A percentile compares a stretch with the other conserved stretches of the same genome.
Conservation (phyloP, 2,113 vertebrate species). For the Phainopepla nitens region DNA sequence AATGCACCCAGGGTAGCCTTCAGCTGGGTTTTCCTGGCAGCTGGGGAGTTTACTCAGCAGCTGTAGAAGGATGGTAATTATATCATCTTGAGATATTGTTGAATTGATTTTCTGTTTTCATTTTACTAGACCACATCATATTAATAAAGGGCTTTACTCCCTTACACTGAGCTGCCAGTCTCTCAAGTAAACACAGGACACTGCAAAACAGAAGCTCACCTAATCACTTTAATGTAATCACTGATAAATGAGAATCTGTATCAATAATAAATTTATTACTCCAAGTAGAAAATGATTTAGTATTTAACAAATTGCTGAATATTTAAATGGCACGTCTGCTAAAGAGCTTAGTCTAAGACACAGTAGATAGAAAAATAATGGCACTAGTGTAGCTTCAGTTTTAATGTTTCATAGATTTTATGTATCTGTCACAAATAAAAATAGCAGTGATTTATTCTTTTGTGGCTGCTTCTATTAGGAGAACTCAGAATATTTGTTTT, state of each 20-base stretch:
- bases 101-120: neutral
- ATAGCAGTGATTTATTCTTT: neutral
- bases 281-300: neutral
- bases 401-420: neutral
- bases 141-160: neutral
- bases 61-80: neutral
- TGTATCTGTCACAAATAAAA: conserved; percentile 11
- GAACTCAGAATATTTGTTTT: neutral
- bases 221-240: neutral
- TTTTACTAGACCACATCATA: neutral
- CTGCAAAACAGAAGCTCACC: neutral
- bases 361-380: neutral
- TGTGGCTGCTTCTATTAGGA: neutral
- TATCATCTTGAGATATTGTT: neutral
- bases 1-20: neutral
- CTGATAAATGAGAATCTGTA: neutral
- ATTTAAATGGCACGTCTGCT: neutral
- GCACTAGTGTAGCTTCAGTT: neutral
- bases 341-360: neutral
- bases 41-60: neutral
- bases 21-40: neutral
- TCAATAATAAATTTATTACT: neutral
- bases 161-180: neutral
- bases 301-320: neutral
- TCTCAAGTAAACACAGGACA: neutral